Evolutionary conservation across 1,140 invertebrate genomes (phyloP), one percentile per base, ranked within the genome.

Genomic region (Procambarus virginalis): DNA sequence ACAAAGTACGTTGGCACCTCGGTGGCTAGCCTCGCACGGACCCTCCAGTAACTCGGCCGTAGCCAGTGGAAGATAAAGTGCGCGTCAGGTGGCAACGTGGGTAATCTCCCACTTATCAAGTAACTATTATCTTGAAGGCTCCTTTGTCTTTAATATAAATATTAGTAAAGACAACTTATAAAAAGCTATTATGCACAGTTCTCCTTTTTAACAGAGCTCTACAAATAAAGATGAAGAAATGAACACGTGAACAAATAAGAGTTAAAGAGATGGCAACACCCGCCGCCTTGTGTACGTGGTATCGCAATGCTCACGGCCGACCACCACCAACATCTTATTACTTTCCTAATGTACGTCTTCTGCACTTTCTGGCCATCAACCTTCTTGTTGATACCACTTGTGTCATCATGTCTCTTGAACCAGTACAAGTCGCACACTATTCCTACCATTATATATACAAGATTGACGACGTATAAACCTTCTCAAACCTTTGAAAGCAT

Each of bases 11-110:
- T 22, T 77, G 84, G 84, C 84, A 85, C 75, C 84, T 85, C 75
- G 2, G n/a, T 73, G 2, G 45, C 84, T 85, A 85, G 84, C 84
- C 84, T 85, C 84, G 84, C 84, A 45, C 84, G 49, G 73, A 55
- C 73, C 84, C 45, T 70, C 51, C 46, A 20, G 46, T 55, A 51
- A 34, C 17, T 45, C 49, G 64, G 83, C 73, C 51, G 46, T 12
- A 48, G 83, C 68, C 83, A 75, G 48, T 73, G 84, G 48, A 76
- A 76, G 64, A 85, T 76, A 85, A 58, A 55, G 58, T n/a, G 73
- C 46, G 48, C 55, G 73, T 85, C 51, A 77, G 84, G 22, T 85
- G 84, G 84, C 83, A 84, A 84, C 83, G 70, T 48, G 46, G 51
- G 45, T 76, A 76, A 85, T 58, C 84, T 17, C 22, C 55, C 34